A percentile compares a stretch with the other conserved stretches of the same genome.
phyloP scores from a whole-genome alignment of 2,888 invertebrate genomes.

The Nebria brevicollis region DNA sequence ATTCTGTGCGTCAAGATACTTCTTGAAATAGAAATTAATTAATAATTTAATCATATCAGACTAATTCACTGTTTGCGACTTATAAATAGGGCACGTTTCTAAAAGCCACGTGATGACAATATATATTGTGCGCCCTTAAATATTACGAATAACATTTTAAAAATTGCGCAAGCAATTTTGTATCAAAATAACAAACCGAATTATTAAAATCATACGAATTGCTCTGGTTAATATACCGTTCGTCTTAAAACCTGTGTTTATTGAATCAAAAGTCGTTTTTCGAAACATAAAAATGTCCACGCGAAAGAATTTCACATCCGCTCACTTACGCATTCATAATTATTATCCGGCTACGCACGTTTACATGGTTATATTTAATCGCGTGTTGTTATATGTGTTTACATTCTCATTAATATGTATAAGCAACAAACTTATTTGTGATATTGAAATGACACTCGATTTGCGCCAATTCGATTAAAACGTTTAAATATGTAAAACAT shows the following conservation, averaged over 20 bases:
- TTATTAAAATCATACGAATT: not conserved
- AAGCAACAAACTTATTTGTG: slow-evolving; percentile 7
- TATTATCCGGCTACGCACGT: slow-evolving; percentile 39
- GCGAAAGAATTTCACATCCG: slow-evolving; percentile 34
- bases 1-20: not conserved
- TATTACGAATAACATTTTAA: too few relatives aligned
- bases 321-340: slow-evolving; percentile 39
- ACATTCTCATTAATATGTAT: slow-evolving; percentile 16
- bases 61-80: too few relatives aligned
- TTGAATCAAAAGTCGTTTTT: not conserved
- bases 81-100: too few relatives aligned
- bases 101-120: too few relatives aligned
- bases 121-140: too few relatives aligned
- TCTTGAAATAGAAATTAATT: not conserved
- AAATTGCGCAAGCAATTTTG: too few relatives aligned
- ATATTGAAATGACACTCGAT: not conserved
- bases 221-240: not conserved
- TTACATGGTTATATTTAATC: slow-evolving; percentile 30
- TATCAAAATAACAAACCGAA: too few relatives aligned
- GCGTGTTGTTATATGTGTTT: slow-evolving; percentile 22
- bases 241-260: slow-evolving; percentile 20
- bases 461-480: not conserved
- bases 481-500: not conserved
- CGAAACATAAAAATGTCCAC: slow-evolving; percentile 11
- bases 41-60: too few relatives aligned